phyloP scores from a whole-genome alignment of 92 coral and sea anemone genomes.

The Palythoa caribaeorum region DNA sequence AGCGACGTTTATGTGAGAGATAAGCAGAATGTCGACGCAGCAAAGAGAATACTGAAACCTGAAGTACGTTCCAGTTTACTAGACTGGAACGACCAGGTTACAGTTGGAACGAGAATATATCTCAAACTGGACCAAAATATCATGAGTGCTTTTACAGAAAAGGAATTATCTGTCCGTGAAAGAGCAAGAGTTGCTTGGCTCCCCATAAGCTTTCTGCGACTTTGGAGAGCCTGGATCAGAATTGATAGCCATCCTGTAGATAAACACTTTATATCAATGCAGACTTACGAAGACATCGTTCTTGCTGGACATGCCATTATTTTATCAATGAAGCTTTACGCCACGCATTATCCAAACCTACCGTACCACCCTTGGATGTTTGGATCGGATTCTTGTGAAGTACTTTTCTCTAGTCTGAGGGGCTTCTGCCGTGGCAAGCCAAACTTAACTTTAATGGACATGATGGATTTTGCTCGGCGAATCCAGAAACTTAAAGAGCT shows the following conservation, averaged over 20 bases:
- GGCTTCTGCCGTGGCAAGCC: constrained; percentile 58
- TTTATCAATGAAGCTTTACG: constrained; percentile 43
- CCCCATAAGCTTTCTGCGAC: constrained; percentile 40
- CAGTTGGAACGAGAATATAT: constrained; percentile 46
- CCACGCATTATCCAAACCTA: constrained; percentile 42
- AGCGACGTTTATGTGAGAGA: constrained; percentile 30
- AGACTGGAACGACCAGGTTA: constrained; percentile 34
- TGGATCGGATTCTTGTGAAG: constrained; percentile 59
- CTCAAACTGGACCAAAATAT: constrained; percentile 31
- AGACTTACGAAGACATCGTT: constrained; percentile 42
- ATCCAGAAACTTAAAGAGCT: constrained; percentile 57
- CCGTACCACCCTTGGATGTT: constrained; percentile 57
- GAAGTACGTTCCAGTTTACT: constrained; percentile 20
- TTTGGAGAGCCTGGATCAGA: constrained; percentile 47
- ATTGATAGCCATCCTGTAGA: not conserved
- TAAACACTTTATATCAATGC: constrained; percentile 34
- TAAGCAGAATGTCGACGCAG: constrained; percentile 21
- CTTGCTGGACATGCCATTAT: constrained; percentile 47
- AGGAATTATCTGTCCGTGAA: constrained; percentile 39
- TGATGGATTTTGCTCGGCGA: constrained; percentile 45
- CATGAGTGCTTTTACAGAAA: constrained; percentile 35
- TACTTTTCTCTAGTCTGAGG: constrained; percentile 31
- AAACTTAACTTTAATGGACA: constrained; percentile 43
- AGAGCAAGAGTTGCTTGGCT: constrained; percentile 45
- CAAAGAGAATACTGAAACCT: constrained; percentile 21